phyloP scores from a whole-genome alignment of 2,888 invertebrate genomes.

The Andrena minutula region DNA sequence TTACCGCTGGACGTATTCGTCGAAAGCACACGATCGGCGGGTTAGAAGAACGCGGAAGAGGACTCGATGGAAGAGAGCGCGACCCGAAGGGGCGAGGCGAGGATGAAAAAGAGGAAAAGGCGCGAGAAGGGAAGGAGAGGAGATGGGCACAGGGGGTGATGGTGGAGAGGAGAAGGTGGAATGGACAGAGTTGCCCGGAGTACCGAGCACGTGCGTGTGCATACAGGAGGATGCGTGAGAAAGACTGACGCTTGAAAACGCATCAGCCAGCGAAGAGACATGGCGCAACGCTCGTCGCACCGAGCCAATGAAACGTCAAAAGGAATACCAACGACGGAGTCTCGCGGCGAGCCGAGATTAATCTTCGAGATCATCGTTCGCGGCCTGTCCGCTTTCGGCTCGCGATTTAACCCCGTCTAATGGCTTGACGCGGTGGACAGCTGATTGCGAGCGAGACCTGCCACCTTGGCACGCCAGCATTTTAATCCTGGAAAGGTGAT shows the following conservation, averaged over 20 bases:
- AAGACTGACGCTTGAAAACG: constrained; percentile 43
- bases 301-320: constrained; percentile 63
- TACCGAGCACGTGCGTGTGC: constrained; percentile 48
- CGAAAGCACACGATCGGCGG: constrained; percentile 64
- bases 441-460: constrained; percentile 23
- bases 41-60: constrained; percentile 73
- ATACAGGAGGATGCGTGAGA: constrained; percentile 50
- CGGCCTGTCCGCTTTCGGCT: constrained; percentile 48
- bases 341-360: constrained; percentile 65
- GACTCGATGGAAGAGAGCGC: constrained; percentile 35
- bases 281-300: constrained; percentile 20
- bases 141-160: background rate
- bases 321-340: constrained; percentile 51
- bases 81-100: constrained; percentile 32
- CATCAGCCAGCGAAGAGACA: constrained; percentile 13
- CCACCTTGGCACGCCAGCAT: background rate
- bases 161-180: constrained; percentile 2
- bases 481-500: background rate
- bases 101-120: constrained; percentile 30
- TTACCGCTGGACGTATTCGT: constrained; percentile 62
- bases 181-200: constrained; percentile 19
- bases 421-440: constrained; percentile 45
- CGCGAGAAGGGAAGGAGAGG: background rate
- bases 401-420: constrained; percentile 49
- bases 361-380: constrained; percentile 69